Conservation (phyloP, 2,797 vertebrate species). For the Rhinogobio ventralis region DNA sequence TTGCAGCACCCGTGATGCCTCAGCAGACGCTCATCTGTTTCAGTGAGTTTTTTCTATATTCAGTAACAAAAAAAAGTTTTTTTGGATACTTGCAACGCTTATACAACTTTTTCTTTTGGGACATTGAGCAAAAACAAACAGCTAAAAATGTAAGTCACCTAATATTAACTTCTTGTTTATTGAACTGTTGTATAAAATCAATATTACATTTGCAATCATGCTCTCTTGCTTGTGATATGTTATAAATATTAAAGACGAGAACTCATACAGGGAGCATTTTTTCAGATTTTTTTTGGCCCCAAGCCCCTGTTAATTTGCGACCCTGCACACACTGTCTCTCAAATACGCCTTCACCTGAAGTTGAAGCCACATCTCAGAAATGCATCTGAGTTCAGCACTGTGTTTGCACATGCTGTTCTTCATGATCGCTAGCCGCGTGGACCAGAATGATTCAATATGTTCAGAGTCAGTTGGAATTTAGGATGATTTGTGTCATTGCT, state of each 20-base stretch:
- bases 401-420: background rate
- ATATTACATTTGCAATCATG: background rate
- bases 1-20: too few species aligned
- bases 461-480: slow-evolving; percentile 40
- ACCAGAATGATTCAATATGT: slow-evolving; percentile 26
- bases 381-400: background rate
- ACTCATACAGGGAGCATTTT: background rate
- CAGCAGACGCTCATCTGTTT: too few species aligned
- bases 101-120: too few species aligned
- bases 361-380: slow-evolving; percentile 2
- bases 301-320: background rate
- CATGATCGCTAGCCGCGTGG: slow-evolving; percentile 22
- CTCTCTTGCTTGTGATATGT: background rate
- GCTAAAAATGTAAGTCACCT: background rate
- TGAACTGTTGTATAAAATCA: background rate
- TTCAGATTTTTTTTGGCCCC: too few species aligned
- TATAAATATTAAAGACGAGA: background rate
- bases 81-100: too few species aligned
- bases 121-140: background rate
- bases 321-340: background rate
- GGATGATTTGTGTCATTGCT: background rate
- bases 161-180: background rate
- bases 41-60: too few species aligned
- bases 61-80: background rate
- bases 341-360: background rate